Evolutionary conservation across 1,140 invertebrate genomes (phyloP), one percentile per base, ranked within the genome.

Genomic region (Glossosoma conforme): DNA sequence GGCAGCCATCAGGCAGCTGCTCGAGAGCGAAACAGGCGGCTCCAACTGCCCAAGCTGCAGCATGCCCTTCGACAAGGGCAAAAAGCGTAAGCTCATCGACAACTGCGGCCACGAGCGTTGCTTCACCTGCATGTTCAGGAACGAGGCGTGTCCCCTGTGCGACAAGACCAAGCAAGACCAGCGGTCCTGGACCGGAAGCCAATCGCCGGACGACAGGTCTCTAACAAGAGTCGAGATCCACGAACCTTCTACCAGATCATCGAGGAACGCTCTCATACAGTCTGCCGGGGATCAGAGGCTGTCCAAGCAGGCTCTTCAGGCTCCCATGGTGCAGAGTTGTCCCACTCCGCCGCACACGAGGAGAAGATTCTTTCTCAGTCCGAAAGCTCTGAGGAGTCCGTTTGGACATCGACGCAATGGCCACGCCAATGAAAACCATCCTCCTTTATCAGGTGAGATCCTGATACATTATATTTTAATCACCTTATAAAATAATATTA

Each of bases 51-150:
- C 87, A 44, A 86, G 85, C 65, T 89, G 87, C 74, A 84, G 87
- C 67, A 91, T 93, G 82, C 91, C 91, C 54, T 95, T 93, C 76
- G 91, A 95, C 73, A 91, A 92, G 72, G 91, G 91, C 69, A 94
- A 93, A 73, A 93, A 93, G 74, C 81, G 93, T 67, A 87, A 89
- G 65, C 76, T 97, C 60, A 93, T 93, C 66, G 93, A 95, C 74
- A 85, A 88, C 43, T 97, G 92, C 72, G 91, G 92, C 53, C 93
- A 95, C 78, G 91, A 93, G 65, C 77, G 91, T 35, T 95, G 92
- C 74, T 95, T 94, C 76, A 86, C 88, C 54, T 96, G 92, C 71
- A 86, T 94, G 79, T 93, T 93, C 74, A 84, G 84, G 60, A 91
- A 86, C 72, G 91, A 94, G 69, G 77, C 83, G 19, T 95, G 92